A percentile compares a stretch with the other conserved stretches of the same genome.
These are phyloP conservation scores for Penaeus japonicus DNA, from an alignment of 1,140 invertebrate genomes.

Conservation along the genomic window DNA sequence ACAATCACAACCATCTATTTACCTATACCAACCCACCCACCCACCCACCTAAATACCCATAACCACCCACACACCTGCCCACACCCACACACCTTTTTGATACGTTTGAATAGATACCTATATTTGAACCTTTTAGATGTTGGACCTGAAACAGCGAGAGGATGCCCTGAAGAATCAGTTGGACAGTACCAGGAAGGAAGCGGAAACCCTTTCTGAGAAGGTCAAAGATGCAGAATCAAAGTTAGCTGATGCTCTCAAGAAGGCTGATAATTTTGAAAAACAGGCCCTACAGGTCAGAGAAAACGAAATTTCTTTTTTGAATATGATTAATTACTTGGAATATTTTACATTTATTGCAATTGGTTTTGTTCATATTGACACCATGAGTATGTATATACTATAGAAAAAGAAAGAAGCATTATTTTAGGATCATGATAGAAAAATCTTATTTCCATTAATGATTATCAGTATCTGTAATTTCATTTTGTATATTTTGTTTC, in stretches of 20 bases:
- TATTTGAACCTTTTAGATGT: neutral
- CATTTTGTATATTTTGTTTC: slow-evolving; percentile 46
- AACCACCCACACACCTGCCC: no score
- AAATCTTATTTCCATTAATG: neutral
- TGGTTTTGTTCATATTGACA: neutral
- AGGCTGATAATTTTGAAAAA: slow-evolving; percentile 72
- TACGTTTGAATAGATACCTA: no score
- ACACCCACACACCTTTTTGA: no score
- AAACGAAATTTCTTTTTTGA: neutral
- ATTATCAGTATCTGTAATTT: slow-evolving; percentile 40
- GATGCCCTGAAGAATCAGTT: slow-evolving; percentile 73
- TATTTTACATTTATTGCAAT: neutral
- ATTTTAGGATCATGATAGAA: no score
- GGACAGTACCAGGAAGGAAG: slow-evolving; percentile 74
- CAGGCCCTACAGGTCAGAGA: slow-evolving; percentile 69
- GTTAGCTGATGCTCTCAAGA: slow-evolving; percentile 34
- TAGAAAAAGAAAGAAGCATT: neutral
- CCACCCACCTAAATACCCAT: no score
- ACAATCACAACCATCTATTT: no score
- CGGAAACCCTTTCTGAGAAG: slow-evolving; percentile 72
- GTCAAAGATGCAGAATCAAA: slow-evolving; percentile 65
- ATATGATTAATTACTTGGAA: neutral
- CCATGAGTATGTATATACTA: neutral
- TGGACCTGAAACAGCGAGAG: slow-evolving; percentile 36
- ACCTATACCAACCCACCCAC: no score